These are phyloP conservation scores for Oryzias curvinotus DNA, from an alignment of 2,113 vertebrate species.

Conservation along the genomic window DNA sequence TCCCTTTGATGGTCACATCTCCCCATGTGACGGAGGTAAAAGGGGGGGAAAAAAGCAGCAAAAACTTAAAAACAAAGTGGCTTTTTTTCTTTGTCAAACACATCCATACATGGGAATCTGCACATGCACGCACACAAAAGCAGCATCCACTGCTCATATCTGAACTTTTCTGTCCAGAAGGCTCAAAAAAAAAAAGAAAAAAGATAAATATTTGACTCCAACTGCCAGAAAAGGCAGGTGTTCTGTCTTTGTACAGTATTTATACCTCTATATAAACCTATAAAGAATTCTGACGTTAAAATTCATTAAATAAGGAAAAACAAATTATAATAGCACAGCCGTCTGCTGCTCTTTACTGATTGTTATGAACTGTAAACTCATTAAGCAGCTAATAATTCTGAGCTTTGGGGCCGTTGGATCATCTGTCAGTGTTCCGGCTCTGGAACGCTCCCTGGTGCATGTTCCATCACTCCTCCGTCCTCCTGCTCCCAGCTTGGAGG, in stretches of 20 bases:
- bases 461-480: conserved; percentile 57
- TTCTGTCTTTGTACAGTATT: conserved; percentile 79
- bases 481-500: conserved; percentile 36
- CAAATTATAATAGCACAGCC: conserved; percentile 64
- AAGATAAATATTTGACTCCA: conserved; percentile 81
- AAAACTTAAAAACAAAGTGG: conserved; percentile 68
- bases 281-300: conserved; percentile 78
- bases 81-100: conserved; percentile 36
- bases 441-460: conserved; percentile 43
- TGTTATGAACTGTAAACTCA: conserved; percentile 76
- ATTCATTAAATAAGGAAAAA: conserved; percentile 76
- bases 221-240: conserved; percentile 79
- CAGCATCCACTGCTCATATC: conserved; percentile 47
- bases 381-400: conserved; percentile 73
- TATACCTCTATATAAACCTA: conserved; percentile 78
- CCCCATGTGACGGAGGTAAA: conserved; percentile 33
- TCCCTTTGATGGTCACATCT: conserved; percentile 74
- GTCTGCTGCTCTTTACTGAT: conserved; percentile 70
- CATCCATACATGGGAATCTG: conserved; percentile 32
- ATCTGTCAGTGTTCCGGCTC: conserved; percentile 41
- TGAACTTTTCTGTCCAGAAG: conserved; percentile 58
- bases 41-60: conserved; percentile 60
- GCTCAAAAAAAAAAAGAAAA: conserved; percentile 44
- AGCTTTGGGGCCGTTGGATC: conserved; percentile 55
- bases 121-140: conserved; percentile 27